Conservation (phyloP, 2,888 invertebrate genomes). For the Saturnia japonica region DNA sequence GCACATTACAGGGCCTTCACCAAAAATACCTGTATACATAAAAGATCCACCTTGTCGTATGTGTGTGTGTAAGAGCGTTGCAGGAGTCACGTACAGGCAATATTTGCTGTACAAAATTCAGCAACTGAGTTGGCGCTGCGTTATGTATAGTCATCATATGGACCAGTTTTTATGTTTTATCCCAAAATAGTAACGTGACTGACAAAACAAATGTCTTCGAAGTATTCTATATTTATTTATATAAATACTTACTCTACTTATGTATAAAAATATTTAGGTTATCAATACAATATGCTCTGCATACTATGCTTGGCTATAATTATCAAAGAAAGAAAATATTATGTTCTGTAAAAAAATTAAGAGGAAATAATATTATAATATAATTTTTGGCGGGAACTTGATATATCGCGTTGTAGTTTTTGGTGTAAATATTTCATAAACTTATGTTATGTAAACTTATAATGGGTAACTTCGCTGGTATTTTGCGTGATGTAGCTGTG, state of each 20-base stretch:
- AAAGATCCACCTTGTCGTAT: conserved; percentile 22
- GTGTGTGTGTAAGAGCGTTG: conserved; percentile 34
- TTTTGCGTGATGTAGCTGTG: too few species aligned
- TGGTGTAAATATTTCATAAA: too few species aligned
- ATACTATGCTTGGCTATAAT: too few species aligned
- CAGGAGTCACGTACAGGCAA: conserved; percentile 72
- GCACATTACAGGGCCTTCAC: neutral
- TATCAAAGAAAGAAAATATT: too few species aligned
- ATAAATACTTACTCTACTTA: neutral
- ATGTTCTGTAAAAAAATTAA: too few species aligned
- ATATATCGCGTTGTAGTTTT: too few species aligned
- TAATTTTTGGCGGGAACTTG: too few species aligned
- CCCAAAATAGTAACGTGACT: conserved; percentile 22
- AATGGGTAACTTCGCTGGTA: too few species aligned
- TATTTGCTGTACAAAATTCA: conserved; percentile 73
- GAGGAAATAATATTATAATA: too few species aligned
- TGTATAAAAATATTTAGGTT: neutral
- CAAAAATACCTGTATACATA: conserved; percentile 9
- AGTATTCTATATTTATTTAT: neutral
- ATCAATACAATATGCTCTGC: neutral
- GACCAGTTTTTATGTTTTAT: conserved; percentile 27
- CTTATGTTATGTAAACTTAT: too few species aligned
- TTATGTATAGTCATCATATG: conserved; percentile 47
- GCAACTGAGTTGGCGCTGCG: conserved; percentile 55
- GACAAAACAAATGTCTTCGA: neutral